Base-by-base conservation (phyloP, 2,113 vertebrate genomes). In the Dasyurus viverrinus region DNA sequence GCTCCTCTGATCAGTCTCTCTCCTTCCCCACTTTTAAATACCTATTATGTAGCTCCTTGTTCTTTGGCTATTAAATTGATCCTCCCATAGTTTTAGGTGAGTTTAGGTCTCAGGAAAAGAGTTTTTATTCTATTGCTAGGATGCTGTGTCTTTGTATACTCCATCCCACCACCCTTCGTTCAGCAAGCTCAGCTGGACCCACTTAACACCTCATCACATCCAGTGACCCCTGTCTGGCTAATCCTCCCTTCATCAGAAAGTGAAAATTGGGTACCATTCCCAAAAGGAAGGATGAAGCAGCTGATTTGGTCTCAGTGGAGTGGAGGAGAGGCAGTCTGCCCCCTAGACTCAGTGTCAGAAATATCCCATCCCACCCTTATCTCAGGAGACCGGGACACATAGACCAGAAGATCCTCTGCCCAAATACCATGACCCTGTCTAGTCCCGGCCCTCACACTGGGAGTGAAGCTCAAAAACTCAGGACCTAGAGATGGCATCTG, bases 401-500 rank as follows among this genome's bases (percentile, higher is more conserved):
- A 36, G 68, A 84, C 68, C 4, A 8, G n/a, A 84, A 42, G 36
- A 76, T 76, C 16, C 68, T n/a, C 68, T 76, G 16, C 68, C 36
- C 36, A n/a, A 25, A 84, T 16, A 8, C 11, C 68, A 76, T 19
- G 60, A n/a, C 36, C 36, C 60, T 76, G n/a, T 19, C 60, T n/a
- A 76, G 36, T 76, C 60, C n/a, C 36, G 10, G 89, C 46, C 24
- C 47, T 2, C 8, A 24, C 11, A 26, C 12, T 47, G 48, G 89
- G 91, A 54, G 8, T 54, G 52, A 26, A 25, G 91, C 10, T 36
- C 54, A 22, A 16, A 26, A 6, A 46, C 6, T 36, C 30, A 12
- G n/a, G 26, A 30, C 16, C 0, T 0, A 0, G 0, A 47, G 24
- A 24, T 8, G 3, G 54, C 54, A 2, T 26, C 22, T 46, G 54